Percentiles rank a stretch among this genome's conserved stretches.
Evolutionary conservation across 2,113 vertebrate genomes (phyloP).

Genomic region (Pimephales promelas): DNA sequence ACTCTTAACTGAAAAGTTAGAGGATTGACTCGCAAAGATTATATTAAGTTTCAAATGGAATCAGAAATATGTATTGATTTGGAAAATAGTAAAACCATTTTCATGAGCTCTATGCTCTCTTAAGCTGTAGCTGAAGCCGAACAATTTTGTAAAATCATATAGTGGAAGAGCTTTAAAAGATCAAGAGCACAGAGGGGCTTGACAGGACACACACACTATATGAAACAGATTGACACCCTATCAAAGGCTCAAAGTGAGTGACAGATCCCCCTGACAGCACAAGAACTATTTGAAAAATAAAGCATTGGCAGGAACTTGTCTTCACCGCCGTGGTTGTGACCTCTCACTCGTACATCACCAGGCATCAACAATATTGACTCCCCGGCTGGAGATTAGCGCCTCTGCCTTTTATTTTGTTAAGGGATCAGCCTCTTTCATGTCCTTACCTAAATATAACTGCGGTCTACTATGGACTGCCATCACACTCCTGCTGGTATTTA

Average conservation of each 20-base stretch:
- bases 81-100: neutral
- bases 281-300: constrained; percentile 56
- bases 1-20: neutral
- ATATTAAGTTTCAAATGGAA: neutral
- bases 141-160: neutral
- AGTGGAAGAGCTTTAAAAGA: constrained; percentile 22
- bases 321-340: constrained; percentile 37
- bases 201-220: constrained; percentile 43
- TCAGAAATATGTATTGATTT: neutral
- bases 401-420: constrained; percentile 80
- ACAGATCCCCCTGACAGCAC: constrained; percentile 25
- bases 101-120: neutral
- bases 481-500: constrained; percentile 74
- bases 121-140: neutral
- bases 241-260: constrained; percentile 42
- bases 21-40: neutral
- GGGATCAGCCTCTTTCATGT: constrained; percentile 75
- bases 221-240: constrained; percentile 51
- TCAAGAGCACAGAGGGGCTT: neutral
- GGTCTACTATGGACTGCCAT: constrained; percentile 63
- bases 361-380: constrained; percentile 76
- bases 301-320: constrained; percentile 66
- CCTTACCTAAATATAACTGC: constrained; percentile 79
- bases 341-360: constrained; percentile 64
- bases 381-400: constrained; percentile 74